These are phyloP conservation scores for Aricia artaxerxes DNA, from an alignment of 2,888 invertebrate genomes.

Conservation along the genomic window DNA sequence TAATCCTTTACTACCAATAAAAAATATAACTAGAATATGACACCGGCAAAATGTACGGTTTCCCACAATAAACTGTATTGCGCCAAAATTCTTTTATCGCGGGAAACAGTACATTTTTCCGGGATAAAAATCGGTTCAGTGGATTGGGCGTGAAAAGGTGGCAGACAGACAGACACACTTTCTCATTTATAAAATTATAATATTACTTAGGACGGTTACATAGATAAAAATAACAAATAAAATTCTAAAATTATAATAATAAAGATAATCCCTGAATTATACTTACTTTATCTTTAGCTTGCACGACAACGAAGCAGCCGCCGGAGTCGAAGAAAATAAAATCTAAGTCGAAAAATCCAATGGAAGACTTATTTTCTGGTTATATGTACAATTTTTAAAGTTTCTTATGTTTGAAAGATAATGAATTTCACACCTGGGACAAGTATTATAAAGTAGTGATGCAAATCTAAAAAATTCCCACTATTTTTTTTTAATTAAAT, in stretches of 20 bases:
- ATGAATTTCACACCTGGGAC: neutral
- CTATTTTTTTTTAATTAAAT: too few relatives aligned
- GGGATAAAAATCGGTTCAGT: too few relatives aligned
- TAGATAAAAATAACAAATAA: neutral
- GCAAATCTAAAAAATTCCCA: too few relatives aligned
- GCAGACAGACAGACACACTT: too few relatives aligned
- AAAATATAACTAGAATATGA: too few relatives aligned
- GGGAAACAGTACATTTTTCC: too few relatives aligned
- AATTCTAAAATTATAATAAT: neutral
- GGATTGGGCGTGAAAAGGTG: too few relatives aligned
- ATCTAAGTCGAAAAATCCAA: conserved; percentile 26
- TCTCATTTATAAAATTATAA: too few relatives aligned
- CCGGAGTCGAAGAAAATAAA: neutral
- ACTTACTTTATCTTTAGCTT: conserved; percentile 6
- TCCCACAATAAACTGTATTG: too few relatives aligned
- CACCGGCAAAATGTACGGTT: too few relatives aligned
- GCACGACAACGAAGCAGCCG: neutral
- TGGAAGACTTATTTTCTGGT: conserved; percentile 38
- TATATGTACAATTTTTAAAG: conserved; percentile 39
- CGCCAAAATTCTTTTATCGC: too few relatives aligned
- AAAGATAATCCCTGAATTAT: neutral
- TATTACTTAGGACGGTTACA: too few relatives aligned
- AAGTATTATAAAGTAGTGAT: neutral
- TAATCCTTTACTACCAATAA: neutral
- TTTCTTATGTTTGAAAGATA: conserved; percentile 33